Percentiles rank a stretch among this genome's conserved stretches.
Conservation (phyloP, 2,888 invertebrate genomes). For the Dynastes hyllus region DNA sequence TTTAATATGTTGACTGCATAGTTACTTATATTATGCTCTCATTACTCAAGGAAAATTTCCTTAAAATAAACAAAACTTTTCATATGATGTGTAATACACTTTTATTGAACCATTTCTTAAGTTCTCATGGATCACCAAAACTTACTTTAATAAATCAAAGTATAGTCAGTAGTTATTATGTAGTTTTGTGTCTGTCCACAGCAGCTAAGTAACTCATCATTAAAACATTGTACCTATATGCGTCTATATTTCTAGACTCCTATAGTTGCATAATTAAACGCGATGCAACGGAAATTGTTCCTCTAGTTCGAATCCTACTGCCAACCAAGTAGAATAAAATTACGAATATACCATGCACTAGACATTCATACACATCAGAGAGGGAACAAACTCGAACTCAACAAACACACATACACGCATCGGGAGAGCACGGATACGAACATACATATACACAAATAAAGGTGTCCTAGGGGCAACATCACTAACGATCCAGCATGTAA, state of each 20-base stretch:
- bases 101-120: too few species aligned
- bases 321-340: neutral
- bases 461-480: conserved; percentile 60
- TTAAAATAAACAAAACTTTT: too few species aligned
- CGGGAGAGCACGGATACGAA: neutral
- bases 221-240: too few species aligned
- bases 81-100: too few species aligned
- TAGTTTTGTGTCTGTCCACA: too few species aligned
- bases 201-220: too few species aligned
- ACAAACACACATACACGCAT: neutral
- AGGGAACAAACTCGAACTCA: conserved; percentile 5
- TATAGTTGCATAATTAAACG: neutral
- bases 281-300: conserved; percentile 11
- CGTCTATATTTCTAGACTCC: too few species aligned
- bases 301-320: neutral
- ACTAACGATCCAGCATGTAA: conserved; percentile 66
- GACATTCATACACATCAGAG: neutral
- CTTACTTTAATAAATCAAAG: too few species aligned
- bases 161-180: too few species aligned
- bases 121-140: too few species aligned
- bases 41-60: neutral
- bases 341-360: conserved; percentile 11
- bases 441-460: conserved; percentile 57
- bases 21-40: too few species aligned
- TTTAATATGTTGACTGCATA: too few species aligned